Base-by-base conservation (phyloP, 2,113 vertebrate genomes). In the Pungitius pungitius region DNA sequence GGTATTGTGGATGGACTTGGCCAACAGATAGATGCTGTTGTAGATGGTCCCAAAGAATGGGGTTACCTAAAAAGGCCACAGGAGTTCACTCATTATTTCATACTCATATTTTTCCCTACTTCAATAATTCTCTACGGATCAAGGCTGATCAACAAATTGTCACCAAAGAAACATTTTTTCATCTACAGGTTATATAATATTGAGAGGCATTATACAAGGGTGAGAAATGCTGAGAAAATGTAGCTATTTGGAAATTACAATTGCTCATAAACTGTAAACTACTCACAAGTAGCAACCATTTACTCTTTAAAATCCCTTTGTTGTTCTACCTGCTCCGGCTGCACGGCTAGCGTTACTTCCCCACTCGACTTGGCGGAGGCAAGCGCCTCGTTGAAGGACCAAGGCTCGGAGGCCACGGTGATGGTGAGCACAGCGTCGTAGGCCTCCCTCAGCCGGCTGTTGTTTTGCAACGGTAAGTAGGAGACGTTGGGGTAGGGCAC, bases 11-110 rank as follows among this genome's bases (percentile, higher is more conserved):
- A 97, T 91, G 64, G 95, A 92, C 40, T 94, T 93, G 24, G 94
- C 95, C 87, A 97, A 39, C 61, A 97, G 91, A 81, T 97, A 95
- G 67, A 97, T 73, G 17, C 95, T 91, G 64, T 97, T 96, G 64
- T 96, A 99, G 88, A 98, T 95, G 45, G 96, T 97, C 56, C 97
- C 97, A 90, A 97, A 98, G 14, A 97, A 92, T 0, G 95, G 96
- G 56, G 95, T 95, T 45, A 96, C 95, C 97, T 98, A 78, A 57
- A 90, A 45, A 14, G 22, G 15, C 10, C 33, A 62, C 37, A 75
- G 42, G 13, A 52, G 51, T 14, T 52, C 22, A 24, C 51, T 24
- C 22, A 1, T 52, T 52, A 5, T 52, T 52, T 52, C 22, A 9
- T 13, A 52, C n/a, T n/a, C n/a, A n/a, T n/a, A n/a, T n/a, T 24